Base-by-base conservation (phyloP, 1,140 invertebrate genomes). In the Drosophila lacteicornis region DNA sequence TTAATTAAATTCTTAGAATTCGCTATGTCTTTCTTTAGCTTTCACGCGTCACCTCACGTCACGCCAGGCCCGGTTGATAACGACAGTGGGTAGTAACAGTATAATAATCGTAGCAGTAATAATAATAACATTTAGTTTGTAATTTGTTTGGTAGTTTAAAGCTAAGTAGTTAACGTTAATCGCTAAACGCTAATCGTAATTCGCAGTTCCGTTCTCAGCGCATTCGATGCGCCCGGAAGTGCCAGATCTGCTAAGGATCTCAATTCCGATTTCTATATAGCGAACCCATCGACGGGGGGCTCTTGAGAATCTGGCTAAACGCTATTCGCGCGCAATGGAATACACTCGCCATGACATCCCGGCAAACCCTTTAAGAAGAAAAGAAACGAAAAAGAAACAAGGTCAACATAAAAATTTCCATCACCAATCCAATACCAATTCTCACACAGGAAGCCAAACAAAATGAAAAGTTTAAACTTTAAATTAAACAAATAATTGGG, bases 341-440 rank as follows among this genome's bases (percentile, higher is more conserved):
- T 94, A 93, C 93, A 94, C 92, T 94, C 94, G 91, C 93, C 94
- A 83, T 93, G 93, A 81, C 93, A 94, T 92, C 93, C 83, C 92
- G 93, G 91, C 91, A 82, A 82, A 85, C 93, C 93, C 93, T 93
- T 93, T 88, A 93, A 94, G 83, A 81, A 86, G 33, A 84, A 91
- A 91, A 82, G 91, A 91, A 91, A 76, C 70, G 91, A 78, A 91
- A 91, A 86, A 85, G 81, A 88, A 90, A 90, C 82, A 85, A 90
- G 85, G 85, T 91, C 83, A 88, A 91, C 84, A 91, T 83, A 91
- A 91, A 56, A 91, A 87, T 77, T 84, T 67, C 42, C 70, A 73
- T 75, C 74, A 42, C 46, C 53, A 63, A 69, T 50, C 53, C 70
- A 70, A 57, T 65, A 56, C 55, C 56, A 66, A 47, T 70, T 59